Evolutionary conservation across 1,140 invertebrate species (phyloP), one percentile per base, ranked within the genome.

Genomic region (Orussus abietinus): DNA sequence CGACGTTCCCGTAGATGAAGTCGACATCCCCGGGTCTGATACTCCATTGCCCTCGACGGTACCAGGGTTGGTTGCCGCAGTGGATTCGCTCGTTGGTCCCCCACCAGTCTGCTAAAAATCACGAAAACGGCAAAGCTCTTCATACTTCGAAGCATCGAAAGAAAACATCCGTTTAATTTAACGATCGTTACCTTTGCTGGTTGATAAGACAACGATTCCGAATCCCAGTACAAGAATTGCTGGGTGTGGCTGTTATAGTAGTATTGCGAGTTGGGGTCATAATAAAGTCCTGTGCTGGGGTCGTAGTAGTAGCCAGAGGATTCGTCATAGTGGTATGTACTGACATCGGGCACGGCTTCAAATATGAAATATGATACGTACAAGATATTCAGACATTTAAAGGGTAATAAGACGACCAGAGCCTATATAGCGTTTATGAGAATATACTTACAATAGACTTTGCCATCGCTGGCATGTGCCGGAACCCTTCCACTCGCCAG

Each of bases 251-350:
- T 84, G 71, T 98, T 98, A 64, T 88, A 93, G 65, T 90, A 92
- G 64, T 95, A 96, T 67, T 93, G 91, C 5, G 92, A 92, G 59
- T 84, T 92, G 0, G 92, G 82, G 77, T 98, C 94, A 60, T 97
- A 99, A 66, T 98, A 98, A 3, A 98, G 77, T 3, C 88, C 88
- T 7, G 94, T 98, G 2, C 77, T 75, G 1, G 91, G 81, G 73
- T 99, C 96, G 68, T 96, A 98, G 62, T 98, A 98, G 64, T 96
- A 99, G 0, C 95, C 94, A 10, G 92, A 96, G 0, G 84, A 82
- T 64, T 93, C 91, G 69, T 99, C 96, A 69, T 92, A 97, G 55
- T 93, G 85, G 66, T 96, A 98, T 10, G 84, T 86, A 42, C 84
- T 85, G 1, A 89, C 83, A 81, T 98, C 93, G 13, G 96, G 96